Base-by-base conservation (phyloP, 2,888 invertebrate genomes). In the Pecten maximus region DNA sequence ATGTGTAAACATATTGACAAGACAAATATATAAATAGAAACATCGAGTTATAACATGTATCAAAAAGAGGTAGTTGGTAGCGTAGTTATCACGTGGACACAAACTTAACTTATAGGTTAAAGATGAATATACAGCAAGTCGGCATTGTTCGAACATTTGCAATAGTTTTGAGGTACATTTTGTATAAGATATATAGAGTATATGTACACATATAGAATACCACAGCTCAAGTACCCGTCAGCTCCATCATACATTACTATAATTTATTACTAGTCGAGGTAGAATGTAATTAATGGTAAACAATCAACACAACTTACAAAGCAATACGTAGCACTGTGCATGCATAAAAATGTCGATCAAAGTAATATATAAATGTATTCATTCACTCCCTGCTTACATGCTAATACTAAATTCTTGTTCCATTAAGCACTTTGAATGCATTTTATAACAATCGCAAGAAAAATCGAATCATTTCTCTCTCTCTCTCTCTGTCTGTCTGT, bases 21-120 rank as follows among this genome's bases (percentile, higher is more conserved):
- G 74, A 74, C 74, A 74, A 74, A 74, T 74, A 74, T 35, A 74
- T 74, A 74, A 74, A 74, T 74, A 74, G 74, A 74, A 74, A 74
- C 74, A 74, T 74, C 15, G 35, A 28, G 35, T 35, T 35, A 35
- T 74, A 74, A 74, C 74, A 74, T 74, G 74, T 35, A 74, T 74
- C 74, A 74, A 23, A 44, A 74, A 74, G 74, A 74, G 74, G 74
- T 74, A 74, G 74, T 35, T 74, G 74, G 35, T 74, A 74, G 23
- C 6, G 6, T 60, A 60, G 1, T 74, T 74, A 74, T 74, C 74
- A 74, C 74, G 74, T 74, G 28, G 74, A 28, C 35, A 74, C 74
- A 74, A 28, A 74, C 74, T 74, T 74, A 28, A 74, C 35, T 74
- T 15, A 74, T 10, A 74, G 74, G 28, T 74, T 23, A 74, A 74